Conservation (phyloP, 2,888 invertebrate species). For the Mimumesa dahlbomi region DNA sequence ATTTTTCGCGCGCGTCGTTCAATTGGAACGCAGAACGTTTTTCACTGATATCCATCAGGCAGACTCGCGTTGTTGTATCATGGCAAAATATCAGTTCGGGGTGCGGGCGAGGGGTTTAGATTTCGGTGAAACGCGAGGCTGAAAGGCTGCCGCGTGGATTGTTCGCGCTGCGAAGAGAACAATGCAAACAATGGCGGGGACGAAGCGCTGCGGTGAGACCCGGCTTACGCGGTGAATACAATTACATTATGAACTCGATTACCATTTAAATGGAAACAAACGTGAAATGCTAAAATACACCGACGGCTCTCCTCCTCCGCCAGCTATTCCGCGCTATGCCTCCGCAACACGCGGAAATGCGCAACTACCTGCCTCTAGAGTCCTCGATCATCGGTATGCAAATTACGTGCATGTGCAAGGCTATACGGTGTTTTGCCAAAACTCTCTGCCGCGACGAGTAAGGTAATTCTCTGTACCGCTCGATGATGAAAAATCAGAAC, state of each 20-base stretch:
- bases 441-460: constrained; percentile 5
- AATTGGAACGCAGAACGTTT: constrained; percentile 13
- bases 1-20: neutral
- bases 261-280: constrained; percentile 81
- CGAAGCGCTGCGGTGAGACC: constrained; percentile 74
- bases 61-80: constrained; percentile 49
- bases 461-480: neutral
- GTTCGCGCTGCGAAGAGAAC: constrained; percentile 71
- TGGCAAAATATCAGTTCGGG: constrained; percentile 47
- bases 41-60: constrained; percentile 41
- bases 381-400: constrained; percentile 70
- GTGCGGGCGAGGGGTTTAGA: constrained; percentile 67
- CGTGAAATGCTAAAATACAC: constrained; percentile 79
- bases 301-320: constrained; percentile 47
- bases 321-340: constrained; percentile 1
- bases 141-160: constrained; percentile 72
- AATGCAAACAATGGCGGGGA: constrained; percentile 77
- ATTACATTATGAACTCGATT: constrained; percentile 81
- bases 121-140: constrained; percentile 69
- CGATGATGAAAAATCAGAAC: neutral
- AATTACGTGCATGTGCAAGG: constrained; percentile 48
- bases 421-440: neutral
- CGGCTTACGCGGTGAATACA: constrained; percentile 79
- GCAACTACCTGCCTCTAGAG: constrained; percentile 42
- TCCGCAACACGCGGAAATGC: constrained; percentile 49